These are phyloP conservation scores for Matsumyia berberina DNA, from an alignment of 2,888 invertebrate species.

Conservation along the genomic window DNA sequence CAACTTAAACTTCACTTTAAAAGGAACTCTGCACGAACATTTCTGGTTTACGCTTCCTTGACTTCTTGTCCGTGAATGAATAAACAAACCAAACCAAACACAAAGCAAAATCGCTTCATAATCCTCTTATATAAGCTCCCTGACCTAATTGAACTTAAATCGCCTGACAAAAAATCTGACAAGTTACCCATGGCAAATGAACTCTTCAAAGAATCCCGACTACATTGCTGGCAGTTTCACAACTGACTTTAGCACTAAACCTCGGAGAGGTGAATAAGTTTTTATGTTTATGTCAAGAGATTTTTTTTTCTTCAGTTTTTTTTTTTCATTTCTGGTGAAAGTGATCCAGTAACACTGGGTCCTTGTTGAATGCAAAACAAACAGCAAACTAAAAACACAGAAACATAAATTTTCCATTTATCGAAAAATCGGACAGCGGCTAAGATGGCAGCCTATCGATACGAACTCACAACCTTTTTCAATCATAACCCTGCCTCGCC, in stretches of 20 bases:
- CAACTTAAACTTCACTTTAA: neutral
- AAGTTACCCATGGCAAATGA: conserved; percentile 44
- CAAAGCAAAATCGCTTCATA: neutral
- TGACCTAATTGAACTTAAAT: conserved; percentile 53
- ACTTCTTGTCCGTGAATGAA: neutral
- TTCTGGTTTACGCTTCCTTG: neutral
- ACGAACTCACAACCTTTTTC: conserved; percentile 57
- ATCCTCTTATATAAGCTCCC: conserved; percentile 38
- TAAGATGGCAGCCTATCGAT: conserved; percentile 57
- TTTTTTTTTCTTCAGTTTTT: conserved; percentile 16
- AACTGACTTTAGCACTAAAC: conserved; percentile 47
- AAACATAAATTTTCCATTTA: conserved; percentile 68
- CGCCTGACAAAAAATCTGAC: conserved; percentile 54
- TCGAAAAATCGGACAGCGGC: conserved; percentile 57
- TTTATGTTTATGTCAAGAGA: neutral
- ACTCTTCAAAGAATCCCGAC: conserved; percentile 54
- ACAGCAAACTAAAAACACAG: conserved; percentile 27
- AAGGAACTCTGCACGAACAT: neutral
- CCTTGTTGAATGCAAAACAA: conserved; percentile 49
- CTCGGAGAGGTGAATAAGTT: conserved; percentile 13
- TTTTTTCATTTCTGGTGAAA: conserved; percentile 60
- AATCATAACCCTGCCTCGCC: conserved; percentile 57
- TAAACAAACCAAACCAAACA: neutral
- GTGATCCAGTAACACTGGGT: conserved; percentile 56
- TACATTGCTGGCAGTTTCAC: conserved; percentile 30